Percentiles rank a stretch among this genome's conserved stretches.
Conservation (phyloP, 1,140 invertebrate species). For the Drosophila pseudoobscura region DNA sequence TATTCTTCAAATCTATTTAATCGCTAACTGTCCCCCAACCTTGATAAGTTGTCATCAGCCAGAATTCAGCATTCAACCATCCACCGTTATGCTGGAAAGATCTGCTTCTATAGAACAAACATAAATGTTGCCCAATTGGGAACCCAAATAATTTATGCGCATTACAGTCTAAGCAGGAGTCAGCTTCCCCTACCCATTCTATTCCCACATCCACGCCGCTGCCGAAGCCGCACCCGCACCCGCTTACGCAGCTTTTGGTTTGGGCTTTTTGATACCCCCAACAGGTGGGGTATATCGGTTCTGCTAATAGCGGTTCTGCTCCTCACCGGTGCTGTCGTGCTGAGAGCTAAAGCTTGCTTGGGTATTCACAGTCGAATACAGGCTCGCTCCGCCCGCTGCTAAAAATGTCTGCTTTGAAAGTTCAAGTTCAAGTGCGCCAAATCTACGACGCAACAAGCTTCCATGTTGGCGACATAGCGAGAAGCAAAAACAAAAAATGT, state of each 20-base stretch:
- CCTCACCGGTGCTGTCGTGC: too few species aligned
- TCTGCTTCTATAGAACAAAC: background rate
- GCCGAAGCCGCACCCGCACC: background rate
- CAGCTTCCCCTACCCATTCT: too few species aligned
- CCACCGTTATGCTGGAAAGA: conserved; percentile 29
- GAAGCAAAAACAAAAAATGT: too few species aligned
- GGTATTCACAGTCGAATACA: background rate
- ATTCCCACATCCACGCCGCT: background rate
- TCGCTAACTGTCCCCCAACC: conserved; percentile 40
- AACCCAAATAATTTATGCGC: too few species aligned
- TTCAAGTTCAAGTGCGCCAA: conserved; percentile 69
- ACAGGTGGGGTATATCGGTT: too few species aligned
- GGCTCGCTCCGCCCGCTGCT: background rate
- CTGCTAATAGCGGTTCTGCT: too few species aligned
- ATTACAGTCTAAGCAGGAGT: too few species aligned
- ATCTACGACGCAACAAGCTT: conserved; percentile 6
- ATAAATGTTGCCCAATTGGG: too few species aligned
- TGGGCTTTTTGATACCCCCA: background rate
- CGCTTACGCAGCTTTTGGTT: background rate
- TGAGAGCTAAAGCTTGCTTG: background rate
- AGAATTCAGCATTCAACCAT: conserved; percentile 30
- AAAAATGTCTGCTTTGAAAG: conserved; percentile 14
- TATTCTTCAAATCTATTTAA: conserved; percentile 39
- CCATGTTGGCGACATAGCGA: too few species aligned
- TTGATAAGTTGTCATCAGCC: conserved; percentile 45